Evolutionary conservation across 2,113 vertebrate genomes (phyloP), one percentile per base, ranked within the genome.

Genomic region (Oryzias celebensis): DNA sequence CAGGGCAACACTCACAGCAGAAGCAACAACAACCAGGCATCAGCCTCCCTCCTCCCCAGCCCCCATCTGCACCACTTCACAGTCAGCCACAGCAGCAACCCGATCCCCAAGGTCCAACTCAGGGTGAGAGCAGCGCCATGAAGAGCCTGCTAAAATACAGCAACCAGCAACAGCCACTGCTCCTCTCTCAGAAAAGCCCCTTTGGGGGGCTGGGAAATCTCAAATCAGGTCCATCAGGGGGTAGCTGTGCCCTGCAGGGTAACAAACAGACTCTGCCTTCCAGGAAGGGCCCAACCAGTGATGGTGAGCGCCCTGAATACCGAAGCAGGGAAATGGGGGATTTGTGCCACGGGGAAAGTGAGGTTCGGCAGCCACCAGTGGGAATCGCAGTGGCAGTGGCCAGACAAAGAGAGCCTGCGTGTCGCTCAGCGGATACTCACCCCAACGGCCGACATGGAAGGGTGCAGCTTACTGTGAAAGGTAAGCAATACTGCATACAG

Each of bases 121-220:
- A 95, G 0, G 94, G 91, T 0, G 96, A 98, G 79, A 93, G 91
- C 41, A 96, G 94, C 0, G 96, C 96, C 84, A 97, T 98, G 94
- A 97, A 97, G 86, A 96, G 90, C 86, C 88, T 99, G 67, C 91
- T 99, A 6, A 96, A 97, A 66, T 99, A 99, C 88, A 98, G 96
- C 91, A 95, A 90, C 83, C 96, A 96, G 81, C 95, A 93, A 73
- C 96, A 95, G 74, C 94, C 95, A 1, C 93, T 96, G 75, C 94
- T 93, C 0, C 92, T 94, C 14, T 94, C 95, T 23, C 96, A 97
- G 87, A 96, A 95, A 83, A 94, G 90, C 2, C 94, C 95, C 5
- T 93, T 96, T 36, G 87, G 94, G 75, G 94, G 96, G 44, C 84
- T 98, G 66, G 94, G 93, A 3, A 81, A 81, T 59, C 81, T 96